A percentile compares a stretch with the other conserved stretches of the same genome.
These are phyloP conservation scores for Andrena bicolor DNA, from an alignment of 2,888 invertebrate species.

Conservation along the genomic window DNA sequence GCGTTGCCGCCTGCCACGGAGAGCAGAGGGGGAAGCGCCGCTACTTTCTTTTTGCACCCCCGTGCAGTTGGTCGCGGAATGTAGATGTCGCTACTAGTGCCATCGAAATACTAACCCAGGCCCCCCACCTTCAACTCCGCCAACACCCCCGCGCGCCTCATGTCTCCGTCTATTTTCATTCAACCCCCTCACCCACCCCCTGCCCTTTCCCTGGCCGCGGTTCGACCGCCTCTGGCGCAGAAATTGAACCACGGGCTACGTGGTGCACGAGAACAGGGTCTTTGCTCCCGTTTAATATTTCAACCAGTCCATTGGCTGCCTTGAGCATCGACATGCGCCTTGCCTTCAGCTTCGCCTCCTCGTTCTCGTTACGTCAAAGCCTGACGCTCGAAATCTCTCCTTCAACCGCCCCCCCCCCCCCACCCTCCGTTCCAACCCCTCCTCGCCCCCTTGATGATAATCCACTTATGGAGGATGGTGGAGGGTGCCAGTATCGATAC, in stretches of 20 bases:
- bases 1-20: not conserved
- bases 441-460: slow-evolving; percentile 42
- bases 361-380: slow-evolving; percentile 65
- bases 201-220: slow-evolving; percentile 26
- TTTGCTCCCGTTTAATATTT: slow-evolving; percentile 85
- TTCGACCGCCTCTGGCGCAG: slow-evolving; percentile 62
- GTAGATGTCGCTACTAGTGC: slow-evolving; percentile 68
- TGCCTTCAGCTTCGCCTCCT: slow-evolving; percentile 52
- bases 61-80: slow-evolving; percentile 53
- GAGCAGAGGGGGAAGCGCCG: not conserved
- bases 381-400: slow-evolving; percentile 51
- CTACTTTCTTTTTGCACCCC: slow-evolving; percentile 45
- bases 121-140: slow-evolving; percentile 5
- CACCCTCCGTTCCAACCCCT: too few relatives aligned
- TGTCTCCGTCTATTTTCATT: slow-evolving; percentile 66
- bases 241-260: slow-evolving; percentile 74
- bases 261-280: slow-evolving; percentile 79
- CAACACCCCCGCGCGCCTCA: slow-evolving; percentile 35
- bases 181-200: slow-evolving; percentile 30
- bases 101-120: slow-evolving; percentile 47
- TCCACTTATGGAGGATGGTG: slow-evolving; percentile 49
- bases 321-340: slow-evolving; percentile 81
- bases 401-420: too few relatives aligned
- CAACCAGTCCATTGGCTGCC: slow-evolving; percentile 83
- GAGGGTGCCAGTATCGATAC: slow-evolving; percentile 54